Conservation (phyloP, 2,113 vertebrate species). For the Cyanoliseus patagonus region DNA sequence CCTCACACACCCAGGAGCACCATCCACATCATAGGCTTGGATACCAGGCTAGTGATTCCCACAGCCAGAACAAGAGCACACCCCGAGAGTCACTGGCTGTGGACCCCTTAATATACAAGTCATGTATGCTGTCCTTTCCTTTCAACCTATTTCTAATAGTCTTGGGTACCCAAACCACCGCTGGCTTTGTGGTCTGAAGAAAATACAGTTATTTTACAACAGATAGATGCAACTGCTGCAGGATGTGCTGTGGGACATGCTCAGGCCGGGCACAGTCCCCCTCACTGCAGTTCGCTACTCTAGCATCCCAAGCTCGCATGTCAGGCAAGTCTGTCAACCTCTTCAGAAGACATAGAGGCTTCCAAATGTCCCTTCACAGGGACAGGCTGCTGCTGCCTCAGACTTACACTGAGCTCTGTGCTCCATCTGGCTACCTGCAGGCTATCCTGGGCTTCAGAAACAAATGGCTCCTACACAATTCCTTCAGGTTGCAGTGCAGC, state of each 20-base stretch:
- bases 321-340: background rate
- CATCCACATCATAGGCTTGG: background rate
- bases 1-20: rapidly evolving
- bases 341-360: background rate
- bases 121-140: background rate
- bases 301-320: background rate
- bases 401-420: background rate
- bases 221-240: background rate
- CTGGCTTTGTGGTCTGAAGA: background rate
- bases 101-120: background rate
- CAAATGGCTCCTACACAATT: background rate
- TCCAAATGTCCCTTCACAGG: background rate
- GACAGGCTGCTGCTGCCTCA: background rate
- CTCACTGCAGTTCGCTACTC: background rate
- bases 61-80: background rate
- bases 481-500: background rate
- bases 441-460: background rate
- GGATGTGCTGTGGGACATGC: background rate
- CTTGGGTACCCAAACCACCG: background rate
- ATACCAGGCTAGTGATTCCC: background rate
- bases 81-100: background rate
- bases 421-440: background rate
- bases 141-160: background rate
- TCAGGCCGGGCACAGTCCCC: background rate
- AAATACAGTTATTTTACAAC: background rate